Conservation (phyloP, 2,113 vertebrate species). For the Motacilla tschutschensis region DNA sequence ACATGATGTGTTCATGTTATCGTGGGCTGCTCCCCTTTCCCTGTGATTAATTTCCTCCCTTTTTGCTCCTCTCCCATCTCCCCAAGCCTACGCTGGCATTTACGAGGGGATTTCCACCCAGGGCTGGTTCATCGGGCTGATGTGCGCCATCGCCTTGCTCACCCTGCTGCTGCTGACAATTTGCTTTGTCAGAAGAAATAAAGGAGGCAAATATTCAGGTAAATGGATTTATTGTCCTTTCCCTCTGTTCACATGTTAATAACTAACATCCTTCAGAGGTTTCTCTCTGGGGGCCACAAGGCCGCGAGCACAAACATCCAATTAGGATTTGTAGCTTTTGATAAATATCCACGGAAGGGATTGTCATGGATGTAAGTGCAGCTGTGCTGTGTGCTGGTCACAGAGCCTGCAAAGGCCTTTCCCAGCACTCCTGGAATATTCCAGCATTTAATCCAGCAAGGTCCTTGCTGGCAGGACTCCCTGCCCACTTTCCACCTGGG, state of each 20-base stretch:
- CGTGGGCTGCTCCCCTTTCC: neutral
- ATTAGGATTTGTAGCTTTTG: constrained; percentile 33
- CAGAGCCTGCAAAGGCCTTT: neutral
- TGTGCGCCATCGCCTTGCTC: constrained; percentile 93
- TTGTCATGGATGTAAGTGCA: neutral
- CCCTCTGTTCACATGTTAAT: neutral
- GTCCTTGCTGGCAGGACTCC: neutral
- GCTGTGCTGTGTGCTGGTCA: neutral
- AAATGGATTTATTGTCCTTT: constrained; percentile 28
- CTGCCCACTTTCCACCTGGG: neutral
- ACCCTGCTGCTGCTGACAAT: constrained; percentile 87
- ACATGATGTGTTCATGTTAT: neutral
- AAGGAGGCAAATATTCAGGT: constrained; percentile 97
- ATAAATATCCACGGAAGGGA: neutral
- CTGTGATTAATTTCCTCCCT: constrained; percentile 20
- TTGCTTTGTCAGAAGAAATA: constrained; percentile 95
- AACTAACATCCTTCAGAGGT: constrained; percentile 25
- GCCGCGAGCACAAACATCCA: neutral
- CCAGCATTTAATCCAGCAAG: neutral
- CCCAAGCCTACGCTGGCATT: constrained; percentile 83
- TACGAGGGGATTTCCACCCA: constrained; percentile 89
- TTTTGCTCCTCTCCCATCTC: neutral
- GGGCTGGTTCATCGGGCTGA: constrained; percentile 96
- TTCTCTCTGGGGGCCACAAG: neutral
- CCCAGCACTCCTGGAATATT: neutral